Conservation (phyloP, 2,113 vertebrate species). For the Puntigrus tetrazona region DNA sequence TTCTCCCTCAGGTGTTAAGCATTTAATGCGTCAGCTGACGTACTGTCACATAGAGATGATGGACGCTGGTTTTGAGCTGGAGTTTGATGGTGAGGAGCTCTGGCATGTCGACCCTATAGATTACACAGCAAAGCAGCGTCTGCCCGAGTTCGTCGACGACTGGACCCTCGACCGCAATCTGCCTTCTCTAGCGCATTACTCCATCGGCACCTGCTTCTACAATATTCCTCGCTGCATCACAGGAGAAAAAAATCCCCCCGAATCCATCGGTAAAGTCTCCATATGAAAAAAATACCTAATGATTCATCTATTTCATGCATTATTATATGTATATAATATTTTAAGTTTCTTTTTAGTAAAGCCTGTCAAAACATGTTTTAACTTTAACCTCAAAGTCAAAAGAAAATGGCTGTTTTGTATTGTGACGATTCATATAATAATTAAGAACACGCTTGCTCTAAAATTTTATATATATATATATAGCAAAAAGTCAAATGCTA, state of each 20-base stretch:
- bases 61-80: slow-evolving; percentile 10
- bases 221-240: not conserved
- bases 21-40: not conserved
- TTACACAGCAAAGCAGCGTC: not conserved
- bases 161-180: not conserved
- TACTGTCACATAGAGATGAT: not conserved
- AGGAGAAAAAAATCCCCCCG: not conserved
- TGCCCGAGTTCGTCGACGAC: not conserved
- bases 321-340: not conserved
- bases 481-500: not conserved
- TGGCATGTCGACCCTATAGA: not conserved
- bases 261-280: not conserved
- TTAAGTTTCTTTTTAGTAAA: too few relatives aligned
- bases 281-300: too few relatives aligned
- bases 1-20: not conserved
- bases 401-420: not conserved
- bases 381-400: not conserved
- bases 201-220: slow-evolving; percentile 13
- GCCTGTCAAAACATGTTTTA: too few relatives aligned
- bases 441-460: not conserved
- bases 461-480: too few relatives aligned
- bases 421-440: not conserved
- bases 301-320: not conserved
- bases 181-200: not conserved
- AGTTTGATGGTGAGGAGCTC: not conserved